phyloP scores from a whole-genome alignment of 2,113 vertebrate genomes.

The Sylvicapra grimmia region DNA sequence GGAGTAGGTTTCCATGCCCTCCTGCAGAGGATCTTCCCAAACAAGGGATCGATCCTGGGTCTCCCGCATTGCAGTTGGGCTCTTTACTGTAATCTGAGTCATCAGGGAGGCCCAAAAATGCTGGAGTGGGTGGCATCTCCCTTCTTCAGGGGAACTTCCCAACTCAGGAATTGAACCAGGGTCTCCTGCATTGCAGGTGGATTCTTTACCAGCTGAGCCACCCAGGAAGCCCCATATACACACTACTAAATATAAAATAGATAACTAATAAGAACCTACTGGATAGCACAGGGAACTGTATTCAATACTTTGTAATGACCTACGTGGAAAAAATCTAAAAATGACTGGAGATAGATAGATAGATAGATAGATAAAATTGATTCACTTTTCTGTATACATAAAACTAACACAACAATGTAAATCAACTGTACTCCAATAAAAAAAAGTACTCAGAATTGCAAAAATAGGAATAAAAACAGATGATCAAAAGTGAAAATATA shows the following conservation, averaged over 20 bases:
- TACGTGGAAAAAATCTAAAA: neutral
- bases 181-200: neutral
- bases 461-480: neutral
- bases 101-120: neutral
- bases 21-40: neutral
- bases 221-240: neutral
- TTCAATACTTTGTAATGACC: neutral
- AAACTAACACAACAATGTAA: neutral
- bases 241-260: neutral
- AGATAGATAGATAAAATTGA: too few relatives aligned
- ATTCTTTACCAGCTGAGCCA: neutral
- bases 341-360: too few relatives aligned
- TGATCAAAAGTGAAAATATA: neutral
- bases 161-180: neutral
- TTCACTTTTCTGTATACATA: neutral
- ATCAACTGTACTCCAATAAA: neutral
- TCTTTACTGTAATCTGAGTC: neutral
- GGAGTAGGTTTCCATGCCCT: neutral
- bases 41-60: neutral
- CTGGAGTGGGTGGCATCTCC: neutral
- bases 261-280: neutral
- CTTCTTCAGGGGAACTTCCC: neutral
- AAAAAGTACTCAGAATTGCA: neutral
- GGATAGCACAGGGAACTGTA: neutral
- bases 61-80: rapidly evolving